Percentiles rank a stretch among this genome's conserved stretches.
Conservation (phyloP, 2,113 vertebrate species). For the Zosterops hypoxanthus region DNA sequence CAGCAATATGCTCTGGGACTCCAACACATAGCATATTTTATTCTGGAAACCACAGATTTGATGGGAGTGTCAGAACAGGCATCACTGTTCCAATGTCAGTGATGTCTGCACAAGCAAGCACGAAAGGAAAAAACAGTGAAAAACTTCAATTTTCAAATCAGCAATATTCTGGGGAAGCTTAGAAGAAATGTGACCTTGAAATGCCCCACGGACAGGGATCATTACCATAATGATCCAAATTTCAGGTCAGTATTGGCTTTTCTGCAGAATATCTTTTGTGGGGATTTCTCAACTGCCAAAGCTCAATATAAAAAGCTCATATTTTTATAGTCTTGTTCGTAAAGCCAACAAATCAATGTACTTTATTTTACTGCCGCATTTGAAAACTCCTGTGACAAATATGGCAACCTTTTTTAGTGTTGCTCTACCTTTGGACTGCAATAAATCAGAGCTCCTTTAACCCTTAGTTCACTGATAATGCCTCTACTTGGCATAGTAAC, state of each 20-base stretch:
- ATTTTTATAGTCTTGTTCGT: not conserved
- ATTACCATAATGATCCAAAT: not conserved
- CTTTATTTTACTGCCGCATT: not conserved
- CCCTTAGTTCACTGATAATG: not conserved
- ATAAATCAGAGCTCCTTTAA: not conserved
- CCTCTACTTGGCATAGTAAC: not conserved
- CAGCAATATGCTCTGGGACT: not conserved
- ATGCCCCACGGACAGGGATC: not conserved
- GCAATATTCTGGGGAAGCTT: not conserved
- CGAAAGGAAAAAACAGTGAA: not conserved
- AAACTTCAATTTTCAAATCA: not conserved
- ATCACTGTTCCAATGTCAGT: not conserved
- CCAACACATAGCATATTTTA: not conserved
- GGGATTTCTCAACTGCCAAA: not conserved
- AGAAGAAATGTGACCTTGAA: not conserved
- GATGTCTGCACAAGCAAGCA: not conserved
- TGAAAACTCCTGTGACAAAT: not conserved
- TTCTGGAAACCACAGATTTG: not conserved
- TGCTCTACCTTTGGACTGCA: not conserved
- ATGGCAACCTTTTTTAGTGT: not conserved
- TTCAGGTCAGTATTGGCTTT: not conserved
- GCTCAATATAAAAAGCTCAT: not conserved
- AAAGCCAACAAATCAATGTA: not conserved
- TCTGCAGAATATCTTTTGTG: not conserved
- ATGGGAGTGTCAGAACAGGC: not conserved